Percentiles rank a stretch among this genome's conserved stretches.
phyloP scores from a whole-genome alignment of 2,888 invertebrate genomes.

The Chrysolina oricalcia region DNA sequence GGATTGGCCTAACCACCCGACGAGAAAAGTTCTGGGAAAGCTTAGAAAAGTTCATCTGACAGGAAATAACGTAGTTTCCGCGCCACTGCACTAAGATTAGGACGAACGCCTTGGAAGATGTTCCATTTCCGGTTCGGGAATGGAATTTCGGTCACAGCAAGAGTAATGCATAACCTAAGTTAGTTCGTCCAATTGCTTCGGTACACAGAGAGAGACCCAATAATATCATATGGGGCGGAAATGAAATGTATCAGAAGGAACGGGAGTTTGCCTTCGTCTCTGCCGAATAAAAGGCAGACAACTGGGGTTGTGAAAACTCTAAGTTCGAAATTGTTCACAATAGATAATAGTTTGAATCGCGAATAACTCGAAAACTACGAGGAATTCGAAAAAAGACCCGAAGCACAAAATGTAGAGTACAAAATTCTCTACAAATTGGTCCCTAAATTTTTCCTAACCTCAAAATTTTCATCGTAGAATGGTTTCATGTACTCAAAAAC shows the following conservation, averaged over 20 bases:
- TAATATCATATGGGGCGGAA: not conserved
- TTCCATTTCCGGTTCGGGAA: constrained; percentile 68
- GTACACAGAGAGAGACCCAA: not conserved
- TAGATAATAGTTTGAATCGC: no score
- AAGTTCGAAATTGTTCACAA: no score
- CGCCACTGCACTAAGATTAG: constrained; percentile 60
- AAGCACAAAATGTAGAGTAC: no score
- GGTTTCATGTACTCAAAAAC: no score
- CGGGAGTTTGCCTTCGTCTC: not conserved
- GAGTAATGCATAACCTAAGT: constrained; percentile 5
- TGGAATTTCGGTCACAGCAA: constrained; percentile 59
- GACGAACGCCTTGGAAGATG: constrained; percentile 68
- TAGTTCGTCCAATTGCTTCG: not conserved
- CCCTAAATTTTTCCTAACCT: no score
- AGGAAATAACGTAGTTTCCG: constrained; percentile 61
- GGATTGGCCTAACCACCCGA: not conserved
- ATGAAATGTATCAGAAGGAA: not conserved
- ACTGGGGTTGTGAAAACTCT: not conserved
- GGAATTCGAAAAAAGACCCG: no score
- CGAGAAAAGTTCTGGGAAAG: constrained; percentile 21
- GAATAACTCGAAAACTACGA: no score
- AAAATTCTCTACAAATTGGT: no score
- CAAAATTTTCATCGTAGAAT: no score
- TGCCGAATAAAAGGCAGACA: not conserved
- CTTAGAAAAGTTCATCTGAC: constrained; percentile 48